These are phyloP conservation scores for Anoplophora glabripennis DNA, from an alignment of 1,140 invertebrate species.

Conservation along the genomic window DNA sequence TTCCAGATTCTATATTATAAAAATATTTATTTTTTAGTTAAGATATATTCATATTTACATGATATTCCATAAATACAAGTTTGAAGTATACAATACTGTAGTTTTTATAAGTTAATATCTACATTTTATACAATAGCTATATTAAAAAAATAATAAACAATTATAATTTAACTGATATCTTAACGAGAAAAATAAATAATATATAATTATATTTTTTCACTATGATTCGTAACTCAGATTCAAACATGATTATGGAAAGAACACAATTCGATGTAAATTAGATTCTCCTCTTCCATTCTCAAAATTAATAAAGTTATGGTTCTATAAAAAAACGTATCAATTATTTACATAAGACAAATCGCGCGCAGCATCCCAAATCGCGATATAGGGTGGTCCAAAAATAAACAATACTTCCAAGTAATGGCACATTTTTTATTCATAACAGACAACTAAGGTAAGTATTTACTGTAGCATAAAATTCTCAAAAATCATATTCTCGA, in stretches of 20 bases:
- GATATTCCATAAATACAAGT: constrained; percentile 16
- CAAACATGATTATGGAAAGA: constrained; percentile 14
- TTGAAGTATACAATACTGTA: constrained; percentile 7
- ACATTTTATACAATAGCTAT: constrained; percentile 1
- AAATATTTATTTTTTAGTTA: constrained; percentile 33
- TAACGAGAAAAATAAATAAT: background rate
- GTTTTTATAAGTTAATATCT: constrained; percentile 1
- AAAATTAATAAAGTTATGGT: no score
- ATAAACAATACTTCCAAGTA: no score
- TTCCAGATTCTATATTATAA: constrained; percentile 30
- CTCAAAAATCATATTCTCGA: no score
- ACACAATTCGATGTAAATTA: constrained; percentile 25
- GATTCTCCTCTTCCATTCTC: constrained; percentile 21
- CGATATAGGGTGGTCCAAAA: no score
- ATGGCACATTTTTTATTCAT: no score
- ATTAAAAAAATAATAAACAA: background rate
- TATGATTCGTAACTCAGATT: no score
- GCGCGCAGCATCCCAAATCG: no score
- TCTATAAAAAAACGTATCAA: no score
- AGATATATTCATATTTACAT: constrained; percentile 16
- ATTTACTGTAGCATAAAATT: no score
- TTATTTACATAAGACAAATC: no score
- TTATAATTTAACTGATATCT: background rate
- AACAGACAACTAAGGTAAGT: no score
- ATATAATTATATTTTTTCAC: no score